phyloP scores from a whole-genome alignment of 1,140 invertebrate species.

The Tetramorium parvispinum region DNA sequence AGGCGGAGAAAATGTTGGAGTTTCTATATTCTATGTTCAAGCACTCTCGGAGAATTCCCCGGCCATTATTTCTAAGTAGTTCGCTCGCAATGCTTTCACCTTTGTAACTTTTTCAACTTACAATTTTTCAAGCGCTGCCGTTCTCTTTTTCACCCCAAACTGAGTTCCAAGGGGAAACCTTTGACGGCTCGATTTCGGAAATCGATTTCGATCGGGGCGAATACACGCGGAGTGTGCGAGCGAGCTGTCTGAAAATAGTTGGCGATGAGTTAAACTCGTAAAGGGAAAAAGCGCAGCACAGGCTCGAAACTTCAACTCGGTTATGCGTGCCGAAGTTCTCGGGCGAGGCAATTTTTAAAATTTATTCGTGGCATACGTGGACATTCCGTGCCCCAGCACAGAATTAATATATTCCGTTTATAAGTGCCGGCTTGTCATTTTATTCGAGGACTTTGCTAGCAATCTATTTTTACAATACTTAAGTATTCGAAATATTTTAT shows the following conservation, averaged over 20 bases:
- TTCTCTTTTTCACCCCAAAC: slow-evolving; percentile 22
- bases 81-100: neutral
- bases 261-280: slow-evolving; percentile 43
- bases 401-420: slow-evolving; percentile 69
- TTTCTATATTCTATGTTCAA: neutral
- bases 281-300: slow-evolving; percentile 56
- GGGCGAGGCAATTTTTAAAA: slow-evolving; percentile 50
- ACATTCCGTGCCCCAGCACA: neutral
- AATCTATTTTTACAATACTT: neutral
- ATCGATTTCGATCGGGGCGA: slow-evolving; percentile 31
- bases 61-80: slow-evolving; percentile 27
- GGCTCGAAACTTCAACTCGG: slow-evolving; percentile 59
- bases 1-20: neutral
- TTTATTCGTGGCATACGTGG: slow-evolving; percentile 61
- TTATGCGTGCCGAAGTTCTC: slow-evolving; percentile 58
- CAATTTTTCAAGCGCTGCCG: slow-evolving; percentile 19
- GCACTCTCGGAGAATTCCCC: neutral
- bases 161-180: slow-evolving; percentile 15
- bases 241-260: slow-evolving; percentile 50
- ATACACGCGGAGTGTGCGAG: neutral
- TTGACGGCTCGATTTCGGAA: slow-evolving; percentile 47
- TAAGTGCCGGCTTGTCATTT: slow-evolving; percentile 37
- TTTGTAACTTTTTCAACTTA: slow-evolving; percentile 30
- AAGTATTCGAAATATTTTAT: neutral
- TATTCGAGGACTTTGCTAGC: neutral